These are phyloP conservation scores for Uloborus plumipes DNA, from an alignment of 2,888 invertebrate genomes.

Conservation along the genomic window DNA sequence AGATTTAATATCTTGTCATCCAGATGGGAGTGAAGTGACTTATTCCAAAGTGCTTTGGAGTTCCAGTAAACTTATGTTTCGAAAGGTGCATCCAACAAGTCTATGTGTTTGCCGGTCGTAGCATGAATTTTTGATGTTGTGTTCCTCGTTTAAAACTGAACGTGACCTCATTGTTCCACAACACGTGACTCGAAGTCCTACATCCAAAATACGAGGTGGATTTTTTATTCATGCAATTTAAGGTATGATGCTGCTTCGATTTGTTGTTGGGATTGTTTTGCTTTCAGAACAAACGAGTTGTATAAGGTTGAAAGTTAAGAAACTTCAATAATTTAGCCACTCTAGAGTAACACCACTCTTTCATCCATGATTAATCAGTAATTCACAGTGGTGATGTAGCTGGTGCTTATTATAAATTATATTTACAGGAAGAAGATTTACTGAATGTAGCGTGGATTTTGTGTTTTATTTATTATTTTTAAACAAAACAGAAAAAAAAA, in stretches of 20 bases:
- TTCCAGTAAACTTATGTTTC: background rate
- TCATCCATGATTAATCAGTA: too few species aligned
- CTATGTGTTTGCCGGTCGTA: conserved; percentile 17
- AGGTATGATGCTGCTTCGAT: background rate
- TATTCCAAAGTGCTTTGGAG: background rate
- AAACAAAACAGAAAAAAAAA: too few species aligned
- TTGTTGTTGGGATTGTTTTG: background rate
- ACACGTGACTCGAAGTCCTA: conserved; percentile 42
- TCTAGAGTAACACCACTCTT: too few species aligned
- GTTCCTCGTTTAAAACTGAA: conserved; percentile 55
- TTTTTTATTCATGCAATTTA: conserved; percentile 47
- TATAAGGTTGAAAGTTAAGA: too few species aligned
- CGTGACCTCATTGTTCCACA: conserved; percentile 61
- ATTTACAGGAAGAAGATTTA: too few species aligned
- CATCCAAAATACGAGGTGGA: conserved; percentile 9
- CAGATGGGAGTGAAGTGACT: background rate
- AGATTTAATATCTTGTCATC: too few species aligned
- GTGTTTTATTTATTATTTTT: too few species aligned
- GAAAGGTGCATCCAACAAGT: background rate
- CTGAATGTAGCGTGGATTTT: too few species aligned
- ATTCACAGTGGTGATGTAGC: too few species aligned
- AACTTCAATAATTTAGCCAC: too few species aligned
- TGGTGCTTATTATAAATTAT: too few species aligned
- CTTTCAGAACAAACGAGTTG: background rate
- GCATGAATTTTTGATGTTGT: conserved; percentile 55